phyloP scores from a whole-genome alignment of 2,113 vertebrate species.

The Mionectes macconnelli region DNA sequence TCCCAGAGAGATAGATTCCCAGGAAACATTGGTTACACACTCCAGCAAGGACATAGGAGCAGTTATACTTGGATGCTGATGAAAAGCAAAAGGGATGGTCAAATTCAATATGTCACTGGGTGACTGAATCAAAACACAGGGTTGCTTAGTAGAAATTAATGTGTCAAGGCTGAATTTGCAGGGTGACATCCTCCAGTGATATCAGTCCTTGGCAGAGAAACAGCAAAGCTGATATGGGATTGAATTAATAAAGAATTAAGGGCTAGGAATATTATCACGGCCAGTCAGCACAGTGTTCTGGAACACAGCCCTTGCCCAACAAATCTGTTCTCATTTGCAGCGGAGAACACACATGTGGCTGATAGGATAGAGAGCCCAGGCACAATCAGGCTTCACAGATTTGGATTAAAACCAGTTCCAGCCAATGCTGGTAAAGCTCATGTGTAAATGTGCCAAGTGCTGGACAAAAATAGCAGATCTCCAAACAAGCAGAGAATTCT shows the following conservation, averaged over 20 bases:
- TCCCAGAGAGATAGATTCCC: not conserved
- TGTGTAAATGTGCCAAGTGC: not conserved
- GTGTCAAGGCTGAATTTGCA: not conserved
- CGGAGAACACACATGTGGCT: not conserved
- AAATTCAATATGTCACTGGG: not conserved
- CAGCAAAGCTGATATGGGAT: not conserved
- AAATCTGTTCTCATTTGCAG: constrained; percentile 2
- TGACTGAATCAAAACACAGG: not conserved
- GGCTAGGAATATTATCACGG: not conserved
- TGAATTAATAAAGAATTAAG: constrained; percentile 11
- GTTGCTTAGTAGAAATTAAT: not conserved
- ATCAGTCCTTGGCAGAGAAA: not conserved
- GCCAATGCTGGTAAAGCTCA: not conserved
- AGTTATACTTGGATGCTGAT: not conserved
- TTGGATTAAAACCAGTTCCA: not conserved
- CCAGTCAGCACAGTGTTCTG: not conserved
- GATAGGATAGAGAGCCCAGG: not conserved
- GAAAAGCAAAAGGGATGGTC: not conserved
- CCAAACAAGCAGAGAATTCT: not conserved
- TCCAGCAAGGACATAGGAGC: not conserved
- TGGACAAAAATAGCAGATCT: not conserved
- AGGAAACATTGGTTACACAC: not conserved
- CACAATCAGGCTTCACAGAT: not conserved
- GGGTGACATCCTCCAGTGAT: not conserved
- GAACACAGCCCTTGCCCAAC: not conserved